Base-by-base conservation (phyloP, 1,140 invertebrate genomes). In the Monomorium pharaonis region DNA sequence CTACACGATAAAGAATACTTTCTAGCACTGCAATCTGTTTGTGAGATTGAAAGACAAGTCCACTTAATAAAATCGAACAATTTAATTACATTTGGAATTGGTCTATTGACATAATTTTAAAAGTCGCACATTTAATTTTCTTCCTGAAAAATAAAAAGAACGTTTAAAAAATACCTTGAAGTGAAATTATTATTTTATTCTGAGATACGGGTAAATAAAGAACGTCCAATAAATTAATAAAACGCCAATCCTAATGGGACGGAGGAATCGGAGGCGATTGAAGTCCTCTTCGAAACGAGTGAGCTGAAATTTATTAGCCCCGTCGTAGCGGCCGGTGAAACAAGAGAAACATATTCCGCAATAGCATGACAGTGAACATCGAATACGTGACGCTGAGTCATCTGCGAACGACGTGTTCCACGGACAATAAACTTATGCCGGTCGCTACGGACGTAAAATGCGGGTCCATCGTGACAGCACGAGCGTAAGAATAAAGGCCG, bases 391-490 rank as follows among this genome's bases (percentile, higher is more conserved):
- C 78, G 78, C 42, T 56, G 67, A 37, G 37, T 83, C 78, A 69
- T 83, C 37, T 54, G 63, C 62, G 21, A 69, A 51, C 76, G 60
- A 81, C 67, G 67, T 74, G 67, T 83, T 74, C 51, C 18, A 83
- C 78, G 65, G 65, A 81, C 78, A 69, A 83, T 83, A 83, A 83
- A 83, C 78, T 74, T 58, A 42, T 83, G 67, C 67, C 67, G 78
- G 78, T 83, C 72, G 65, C 67, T 54, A 37, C 67, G 51, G 27
- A 83, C 67, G 14, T 83, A 83, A 83, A 83, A 83, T 83, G 78
- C 78, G 78, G 78, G 67, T 74, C 67, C 78, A 74, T 74, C 78
- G 78, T 83, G 78, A 83, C 78, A 74, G 67, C 21, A 47, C 30
- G 60, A 83, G 67, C 78, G 78, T 72, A 83, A 72, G 67, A 74